These are phyloP conservation scores for Peromyscus maniculatus DNA, from an alignment of 2,113 vertebrate genomes.

Conservation along the genomic window DNA sequence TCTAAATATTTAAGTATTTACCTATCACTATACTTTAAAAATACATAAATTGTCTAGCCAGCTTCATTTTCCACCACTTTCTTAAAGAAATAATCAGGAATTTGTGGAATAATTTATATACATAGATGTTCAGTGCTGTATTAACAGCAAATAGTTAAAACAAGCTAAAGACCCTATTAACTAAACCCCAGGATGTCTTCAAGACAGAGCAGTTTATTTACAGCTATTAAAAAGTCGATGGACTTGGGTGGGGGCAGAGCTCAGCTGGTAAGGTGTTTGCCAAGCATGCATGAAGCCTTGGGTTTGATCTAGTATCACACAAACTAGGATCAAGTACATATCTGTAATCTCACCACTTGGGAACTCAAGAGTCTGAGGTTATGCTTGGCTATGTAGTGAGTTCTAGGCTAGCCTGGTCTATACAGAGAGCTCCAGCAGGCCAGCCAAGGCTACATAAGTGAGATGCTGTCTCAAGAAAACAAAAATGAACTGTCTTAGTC, in stretches of 20 bases:
- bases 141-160: slow-evolving; percentile 54
- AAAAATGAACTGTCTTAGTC: background rate
- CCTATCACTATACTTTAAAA: slow-evolving; percentile 28
- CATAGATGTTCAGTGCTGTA: background rate
- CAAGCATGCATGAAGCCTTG: background rate
- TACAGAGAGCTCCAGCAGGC: background rate
- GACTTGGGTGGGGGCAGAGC: background rate
- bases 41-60: slow-evolving; percentile 9
- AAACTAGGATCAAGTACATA: background rate
- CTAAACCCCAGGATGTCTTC: slow-evolving; percentile 2
- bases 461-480: background rate
- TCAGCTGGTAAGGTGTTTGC: background rate
- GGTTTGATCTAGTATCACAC: background rate
- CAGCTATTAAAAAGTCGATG: slow-evolving; percentile 34
- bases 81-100: slow-evolving; percentile 38
- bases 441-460: background rate
- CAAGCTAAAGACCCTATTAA: slow-evolving; percentile 1
- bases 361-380: background rate
- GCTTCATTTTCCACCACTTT: background rate
- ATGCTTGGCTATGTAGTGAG: background rate
- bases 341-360: background rate
- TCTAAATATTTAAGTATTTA: slow-evolving; percentile 44
- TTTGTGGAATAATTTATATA: slow-evolving; percentile 49
- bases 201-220: background rate
- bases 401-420: background rate